Conservation (phyloP, 2,797 vertebrate species). For the Poeciliopsis paucimaculata region DNA sequence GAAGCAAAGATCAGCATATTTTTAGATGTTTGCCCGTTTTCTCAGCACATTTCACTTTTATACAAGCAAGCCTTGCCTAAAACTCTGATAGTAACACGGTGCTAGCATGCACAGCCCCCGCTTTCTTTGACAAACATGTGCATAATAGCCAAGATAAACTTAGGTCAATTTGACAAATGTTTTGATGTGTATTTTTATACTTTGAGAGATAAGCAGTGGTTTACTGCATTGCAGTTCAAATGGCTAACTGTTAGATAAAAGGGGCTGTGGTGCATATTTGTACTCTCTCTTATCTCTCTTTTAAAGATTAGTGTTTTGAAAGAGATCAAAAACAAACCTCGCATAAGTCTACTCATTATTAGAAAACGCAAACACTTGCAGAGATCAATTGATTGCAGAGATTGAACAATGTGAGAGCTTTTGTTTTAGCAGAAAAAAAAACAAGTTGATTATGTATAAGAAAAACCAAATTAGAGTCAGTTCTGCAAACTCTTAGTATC, state of each 20-base stretch:
- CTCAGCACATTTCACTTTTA: constrained; percentile 48
- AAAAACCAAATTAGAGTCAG: background rate
- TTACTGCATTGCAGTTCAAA: background rate
- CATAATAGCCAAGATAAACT: constrained; percentile 45
- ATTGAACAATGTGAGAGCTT: background rate
- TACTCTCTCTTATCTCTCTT: constrained; percentile 29
- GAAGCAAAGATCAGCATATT: constrained; percentile 76
- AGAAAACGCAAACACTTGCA: background rate
- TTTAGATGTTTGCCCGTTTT: constrained; percentile 62
- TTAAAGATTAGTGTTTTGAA: constrained; percentile 17
- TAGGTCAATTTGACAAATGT: constrained; percentile 39
- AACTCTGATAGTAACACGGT: constrained; percentile 59
- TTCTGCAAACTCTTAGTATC: background rate
- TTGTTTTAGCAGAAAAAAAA: background rate
- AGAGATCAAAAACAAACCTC: constrained; percentile 25
- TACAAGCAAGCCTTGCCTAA: constrained; percentile 57
- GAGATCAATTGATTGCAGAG: background rate
- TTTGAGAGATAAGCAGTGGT: constrained; percentile 11
- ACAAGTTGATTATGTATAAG: background rate
- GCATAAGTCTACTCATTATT: background rate
- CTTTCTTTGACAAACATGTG: constrained; percentile 26
- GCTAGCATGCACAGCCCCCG: background rate
- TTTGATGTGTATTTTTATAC: constrained; percentile 29
- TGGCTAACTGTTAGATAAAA: constrained; percentile 6
- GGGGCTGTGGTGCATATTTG: constrained; percentile 25